Base-by-base conservation (phyloP, 1,140 invertebrate species). In the Penaeus japonicus region DNA sequence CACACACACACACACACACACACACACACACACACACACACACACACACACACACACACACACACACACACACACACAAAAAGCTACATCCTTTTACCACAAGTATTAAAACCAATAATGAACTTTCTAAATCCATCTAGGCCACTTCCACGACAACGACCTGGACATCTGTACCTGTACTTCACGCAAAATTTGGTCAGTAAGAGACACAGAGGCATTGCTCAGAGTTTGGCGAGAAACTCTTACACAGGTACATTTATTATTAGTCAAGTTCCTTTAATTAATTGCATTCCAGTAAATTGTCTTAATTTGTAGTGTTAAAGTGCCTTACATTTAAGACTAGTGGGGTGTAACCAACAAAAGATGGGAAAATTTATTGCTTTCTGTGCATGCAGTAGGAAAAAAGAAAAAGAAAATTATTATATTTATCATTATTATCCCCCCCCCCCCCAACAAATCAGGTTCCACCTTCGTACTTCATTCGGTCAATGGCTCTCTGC, bases 401-500 rank as follows among this genome's bases (percentile, higher is more conserved):
- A 47, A 47, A 47, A 47, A 1, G 47, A 47, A 47, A 47, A 0
- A 15, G 47, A 47, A 10, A 47, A 7, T 15, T 7, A 59, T 35
- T 82, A 20, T 27, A 5, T 55, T 85, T 85, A 85, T 15, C 2
- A 20, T 39, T 32, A 30, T 57, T 39, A 78, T 79, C 54, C 32
- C 15, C 17, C 62, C 20, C 12, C 24, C 54, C 32, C 15, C 17
- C 62, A 12, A n/a, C 24, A 47, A 4, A 47, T 47, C 75, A 90
- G 89, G 87, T 90, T 2, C 90, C 90, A 22, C 90, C 90, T 5
- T 90, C 90, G 10, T 90, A 90, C 84, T 90, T 90, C 81, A 90
- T 90, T 55, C 85, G 90, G 27, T 90, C 90, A 4, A 90, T 89
- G 90, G 84, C 90, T 35, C 81, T 90, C 55, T 90, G 90, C 27